Evolutionary conservation across 2,113 vertebrate species (phyloP).

Genomic region (Tychaedon coryphoeus): DNA sequence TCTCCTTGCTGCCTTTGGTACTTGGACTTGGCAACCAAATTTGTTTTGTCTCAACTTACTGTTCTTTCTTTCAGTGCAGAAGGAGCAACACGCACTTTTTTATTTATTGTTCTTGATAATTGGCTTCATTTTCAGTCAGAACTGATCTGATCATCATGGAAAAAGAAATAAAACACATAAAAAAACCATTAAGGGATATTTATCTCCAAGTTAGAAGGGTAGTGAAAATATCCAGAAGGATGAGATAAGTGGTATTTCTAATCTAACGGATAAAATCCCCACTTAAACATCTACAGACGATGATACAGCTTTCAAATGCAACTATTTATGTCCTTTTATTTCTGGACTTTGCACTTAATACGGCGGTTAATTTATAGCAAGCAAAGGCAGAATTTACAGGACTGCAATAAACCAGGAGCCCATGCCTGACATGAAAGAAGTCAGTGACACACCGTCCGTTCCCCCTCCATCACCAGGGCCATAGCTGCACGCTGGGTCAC

Average conservation of each 20-base stretch:
- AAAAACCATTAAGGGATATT: slow-evolving; percentile 67
- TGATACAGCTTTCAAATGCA: slow-evolving; percentile 44
- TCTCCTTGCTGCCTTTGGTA: slow-evolving; percentile 63
- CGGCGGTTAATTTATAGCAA: slow-evolving; percentile 49
- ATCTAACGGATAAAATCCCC: slow-evolving; percentile 59
- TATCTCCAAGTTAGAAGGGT: slow-evolving; percentile 64
- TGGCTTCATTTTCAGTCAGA: slow-evolving; percentile 65
- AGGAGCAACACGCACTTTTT: slow-evolving; percentile 43
- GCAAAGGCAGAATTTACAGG: slow-evolving; percentile 23
- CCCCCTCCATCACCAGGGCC: background rate
- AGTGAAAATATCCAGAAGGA: slow-evolving; percentile 73
- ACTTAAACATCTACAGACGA: slow-evolving; percentile 63
- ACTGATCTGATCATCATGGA: slow-evolving; percentile 66
- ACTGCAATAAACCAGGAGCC: slow-evolving; percentile 9
- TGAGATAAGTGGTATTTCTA: slow-evolving; percentile 70
- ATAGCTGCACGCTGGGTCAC: background rate
- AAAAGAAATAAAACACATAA: slow-evolving; percentile 70
- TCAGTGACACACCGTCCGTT: background rate
- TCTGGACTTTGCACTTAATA: slow-evolving; percentile 54
- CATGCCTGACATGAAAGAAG: background rate
- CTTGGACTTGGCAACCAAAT: slow-evolving; percentile 63
- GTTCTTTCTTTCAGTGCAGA: slow-evolving; percentile 52
- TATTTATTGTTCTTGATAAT: slow-evolving; percentile 74
- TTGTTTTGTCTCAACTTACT: slow-evolving; percentile 62
- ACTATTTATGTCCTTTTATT: slow-evolving; percentile 65